These are phyloP conservation scores for Eulemur rufifrons DNA, from an alignment of 2,113 vertebrate species.

Conservation along the genomic window DNA sequence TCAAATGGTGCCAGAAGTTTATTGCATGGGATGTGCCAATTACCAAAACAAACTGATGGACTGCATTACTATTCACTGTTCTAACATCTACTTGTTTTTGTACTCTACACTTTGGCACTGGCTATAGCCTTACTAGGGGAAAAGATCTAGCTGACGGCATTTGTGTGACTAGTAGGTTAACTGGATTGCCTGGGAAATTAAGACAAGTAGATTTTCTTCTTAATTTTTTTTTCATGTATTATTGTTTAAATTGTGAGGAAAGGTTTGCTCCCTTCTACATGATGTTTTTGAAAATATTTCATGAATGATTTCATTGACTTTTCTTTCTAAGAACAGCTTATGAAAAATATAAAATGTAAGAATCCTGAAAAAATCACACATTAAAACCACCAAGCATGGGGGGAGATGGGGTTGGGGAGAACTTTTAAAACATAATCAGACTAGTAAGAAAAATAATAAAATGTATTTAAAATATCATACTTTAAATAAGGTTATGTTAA, in stretches of 20 bases:
- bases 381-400: background rate
- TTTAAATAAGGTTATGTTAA: background rate
- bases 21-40: background rate
- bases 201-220: slow-evolving; percentile 36
- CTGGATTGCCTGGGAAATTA: slow-evolving; percentile 2
- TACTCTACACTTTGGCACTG: background rate
- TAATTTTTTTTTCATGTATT: slow-evolving; percentile 40
- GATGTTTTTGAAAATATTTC: background rate
- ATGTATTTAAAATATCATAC: background rate
- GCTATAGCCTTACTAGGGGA: background rate
- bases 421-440: background rate
- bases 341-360: background rate
- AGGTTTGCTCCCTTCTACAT: background rate
- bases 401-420: background rate
- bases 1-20: background rate
- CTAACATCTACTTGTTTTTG: slow-evolving; percentile 36
- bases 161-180: slow-evolving; percentile 33
- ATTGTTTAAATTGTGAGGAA: background rate
- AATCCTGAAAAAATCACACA: background rate
- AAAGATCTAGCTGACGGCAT: background rate
- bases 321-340: background rate
- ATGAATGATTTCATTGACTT: slow-evolving; percentile 25
- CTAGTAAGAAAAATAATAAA: background rate
- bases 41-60: slow-evolving; percentile 36
- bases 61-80: background rate